These are phyloP conservation scores for Semnornis frantzii DNA, from an alignment of 2,113 vertebrate genomes.

Conservation along the genomic window DNA sequence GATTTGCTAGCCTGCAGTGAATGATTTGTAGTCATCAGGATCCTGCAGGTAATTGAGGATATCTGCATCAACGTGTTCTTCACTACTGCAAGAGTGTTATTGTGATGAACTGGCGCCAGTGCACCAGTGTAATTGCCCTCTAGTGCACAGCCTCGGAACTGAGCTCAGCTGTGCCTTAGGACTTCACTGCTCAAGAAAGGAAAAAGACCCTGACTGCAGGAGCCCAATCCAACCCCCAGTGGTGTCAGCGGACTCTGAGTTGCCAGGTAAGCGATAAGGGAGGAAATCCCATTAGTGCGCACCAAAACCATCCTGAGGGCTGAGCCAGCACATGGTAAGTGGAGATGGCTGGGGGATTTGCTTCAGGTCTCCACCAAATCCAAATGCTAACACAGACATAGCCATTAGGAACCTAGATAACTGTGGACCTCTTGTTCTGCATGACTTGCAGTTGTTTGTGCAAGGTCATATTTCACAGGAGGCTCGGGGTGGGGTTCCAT, in stretches of 20 bases:
- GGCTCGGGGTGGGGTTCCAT: not conserved
- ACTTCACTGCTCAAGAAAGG: not conserved
- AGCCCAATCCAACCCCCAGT: not conserved
- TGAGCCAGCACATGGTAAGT: not conserved
- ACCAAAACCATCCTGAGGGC: rapidly evolving
- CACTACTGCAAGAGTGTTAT: slow-evolving; percentile 35
- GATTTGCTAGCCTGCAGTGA: slow-evolving; percentile 67
- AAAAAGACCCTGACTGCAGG: not conserved
- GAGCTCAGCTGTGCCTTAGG: slow-evolving; percentile 18
- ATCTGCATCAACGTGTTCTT: slow-evolving; percentile 57
- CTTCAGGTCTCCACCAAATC: not conserved
- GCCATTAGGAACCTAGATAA: not conserved
- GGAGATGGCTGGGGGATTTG: not conserved
- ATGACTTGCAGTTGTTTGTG: not conserved
- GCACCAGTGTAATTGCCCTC: slow-evolving; percentile 55
- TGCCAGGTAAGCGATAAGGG: not conserved
- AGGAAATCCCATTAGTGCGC: not conserved
- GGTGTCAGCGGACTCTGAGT: not conserved
- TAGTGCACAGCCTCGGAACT: slow-evolving; percentile 69
- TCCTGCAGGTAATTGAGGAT: slow-evolving; percentile 71
- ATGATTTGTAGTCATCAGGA: slow-evolving; percentile 71
- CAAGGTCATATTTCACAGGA: not conserved
- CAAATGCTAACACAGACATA: not conserved
- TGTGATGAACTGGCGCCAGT: not conserved
- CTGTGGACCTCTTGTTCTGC: not conserved